phyloP scores from a whole-genome alignment of 2,888 invertebrate species.

The Pandemis corylana region DNA sequence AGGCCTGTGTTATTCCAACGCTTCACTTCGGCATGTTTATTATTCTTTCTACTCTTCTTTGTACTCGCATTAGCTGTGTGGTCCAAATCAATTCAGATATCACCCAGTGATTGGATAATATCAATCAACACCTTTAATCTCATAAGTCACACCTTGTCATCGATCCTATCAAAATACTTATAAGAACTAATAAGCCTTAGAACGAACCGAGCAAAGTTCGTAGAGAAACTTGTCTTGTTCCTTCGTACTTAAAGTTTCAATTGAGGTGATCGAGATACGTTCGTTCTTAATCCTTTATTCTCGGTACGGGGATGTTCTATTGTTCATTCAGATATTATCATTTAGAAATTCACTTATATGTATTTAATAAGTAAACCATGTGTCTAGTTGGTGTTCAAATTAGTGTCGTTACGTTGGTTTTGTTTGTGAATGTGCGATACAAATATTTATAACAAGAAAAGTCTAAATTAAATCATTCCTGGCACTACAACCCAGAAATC shows the following conservation, averaged over 20 bases:
- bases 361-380: not conserved
- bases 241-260: not conserved
- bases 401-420: not conserved
- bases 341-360: not conserved
- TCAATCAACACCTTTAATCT: slow-evolving; percentile 61
- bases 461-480: slow-evolving; percentile 24
- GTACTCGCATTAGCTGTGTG: slow-evolving; percentile 53
- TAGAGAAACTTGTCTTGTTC: slow-evolving; percentile 10
- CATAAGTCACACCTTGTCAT: slow-evolving; percentile 56
- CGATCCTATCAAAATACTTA: slow-evolving; percentile 51
- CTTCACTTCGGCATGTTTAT: no score
- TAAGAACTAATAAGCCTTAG: slow-evolving; percentile 37
- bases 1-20: not conserved
- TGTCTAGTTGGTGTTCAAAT: not conserved
- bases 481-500: slow-evolving; percentile 36
- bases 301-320: slow-evolving; percentile 39
- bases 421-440: not conserved
- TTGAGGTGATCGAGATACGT: not conserved
- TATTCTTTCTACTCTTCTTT: not conserved
- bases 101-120: slow-evolving; percentile 66
- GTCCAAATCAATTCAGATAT: slow-evolving; percentile 60
- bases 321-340: slow-evolving; percentile 27
- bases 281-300: slow-evolving; percentile 53
- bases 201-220: not conserved
- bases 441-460: slow-evolving; percentile 10